Evolutionary conservation across 2,113 vertebrate genomes (phyloP), one percentile per base, ranked within the genome.

Genomic region (Eurystomus gularis): DNA sequence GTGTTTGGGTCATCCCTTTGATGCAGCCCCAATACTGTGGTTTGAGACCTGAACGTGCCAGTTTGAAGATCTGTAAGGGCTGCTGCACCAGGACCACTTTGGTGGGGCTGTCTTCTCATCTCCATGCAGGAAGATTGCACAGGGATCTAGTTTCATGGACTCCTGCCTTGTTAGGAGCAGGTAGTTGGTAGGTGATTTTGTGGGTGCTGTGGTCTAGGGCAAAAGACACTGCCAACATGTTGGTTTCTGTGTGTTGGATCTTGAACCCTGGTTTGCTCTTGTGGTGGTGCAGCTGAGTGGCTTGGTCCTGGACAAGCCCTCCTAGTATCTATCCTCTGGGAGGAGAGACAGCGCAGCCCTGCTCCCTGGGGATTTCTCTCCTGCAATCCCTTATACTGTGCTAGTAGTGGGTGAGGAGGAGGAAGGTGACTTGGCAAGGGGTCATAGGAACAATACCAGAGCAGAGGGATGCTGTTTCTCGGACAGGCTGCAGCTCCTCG

Each of bases 191-290:
- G 78, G 1, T 0, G 5, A 9, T 17, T n/a, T n/a, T n/a, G n/a
- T n/a, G n/a, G n/a, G n/a, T 4, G 37, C 64, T 33, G 42, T 1
- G 1, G 42, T 48, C 35, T 52, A 62, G 39, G 21, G 24, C 44
- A 68, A 21, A 23, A 8, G 21, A 1, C 1, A 0, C 9, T 2
- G 23, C 1, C 2, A 8, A 3, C 1, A 2, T 1, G 6, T 46
- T 69, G 51, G 29, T 44, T 11, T 72, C 70, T 58, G 49, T 48
- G 46, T 52, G 57, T 5, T 10, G 2, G 65, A 66, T 52, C 6
- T n/a, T 6, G 20, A 68, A 9, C 9, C 44, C 17, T 37, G 51
- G 8, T 6, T 18, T 7, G 39, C 20, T 52, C 76, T 72, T 44
- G 46, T 21, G 6, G 18, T 1, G 1, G 52, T 25, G 24, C 25